Evolutionary conservation across 2,888 invertebrate species (phyloP).

Genomic region (Sarcophaga subvicina): DNA sequence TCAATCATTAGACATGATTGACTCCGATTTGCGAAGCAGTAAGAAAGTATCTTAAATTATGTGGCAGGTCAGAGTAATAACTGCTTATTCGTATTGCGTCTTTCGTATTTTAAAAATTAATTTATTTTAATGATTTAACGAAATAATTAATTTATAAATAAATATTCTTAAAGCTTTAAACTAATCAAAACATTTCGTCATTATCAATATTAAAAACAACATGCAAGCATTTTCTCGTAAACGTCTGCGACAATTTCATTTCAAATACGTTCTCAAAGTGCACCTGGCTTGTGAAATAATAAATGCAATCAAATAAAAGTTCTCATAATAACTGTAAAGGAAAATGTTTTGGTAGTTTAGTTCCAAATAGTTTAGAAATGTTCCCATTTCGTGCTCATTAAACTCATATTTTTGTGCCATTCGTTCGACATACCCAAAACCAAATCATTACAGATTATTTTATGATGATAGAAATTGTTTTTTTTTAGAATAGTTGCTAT

Average conservation of each 20-base stretch:
- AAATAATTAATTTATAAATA: too few species aligned
- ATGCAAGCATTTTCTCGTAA: background rate
- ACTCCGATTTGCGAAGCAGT: too few species aligned
- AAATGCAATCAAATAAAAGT: background rate
- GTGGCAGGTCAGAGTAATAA: too few species aligned
- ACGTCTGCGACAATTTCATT: slow-evolving; percentile 1
- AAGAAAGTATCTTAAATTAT: too few species aligned
- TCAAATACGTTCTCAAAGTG: background rate
- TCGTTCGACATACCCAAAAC: background rate
- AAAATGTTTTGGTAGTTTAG: slow-evolving; percentile 48
- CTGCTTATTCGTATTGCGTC: too few species aligned
- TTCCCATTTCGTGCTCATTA: slow-evolving; percentile 16
- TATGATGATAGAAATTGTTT: slow-evolving; percentile 15
- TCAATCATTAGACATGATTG: too few species aligned
- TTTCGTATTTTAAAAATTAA: too few species aligned
- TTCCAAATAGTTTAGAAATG: slow-evolving; percentile 47
- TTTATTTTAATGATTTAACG: too few species aligned
- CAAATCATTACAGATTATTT: background rate
- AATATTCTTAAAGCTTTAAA: too few species aligned
- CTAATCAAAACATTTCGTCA: too few species aligned
- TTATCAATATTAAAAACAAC: too few species aligned
- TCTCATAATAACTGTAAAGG: background rate
- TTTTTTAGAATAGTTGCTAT: slow-evolving; percentile 39
- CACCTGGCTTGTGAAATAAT: slow-evolving; percentile 10
- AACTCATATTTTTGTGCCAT: background rate